phyloP scores from a whole-genome alignment of 1,140 invertebrate species.

The Holotrichia oblita region DNA sequence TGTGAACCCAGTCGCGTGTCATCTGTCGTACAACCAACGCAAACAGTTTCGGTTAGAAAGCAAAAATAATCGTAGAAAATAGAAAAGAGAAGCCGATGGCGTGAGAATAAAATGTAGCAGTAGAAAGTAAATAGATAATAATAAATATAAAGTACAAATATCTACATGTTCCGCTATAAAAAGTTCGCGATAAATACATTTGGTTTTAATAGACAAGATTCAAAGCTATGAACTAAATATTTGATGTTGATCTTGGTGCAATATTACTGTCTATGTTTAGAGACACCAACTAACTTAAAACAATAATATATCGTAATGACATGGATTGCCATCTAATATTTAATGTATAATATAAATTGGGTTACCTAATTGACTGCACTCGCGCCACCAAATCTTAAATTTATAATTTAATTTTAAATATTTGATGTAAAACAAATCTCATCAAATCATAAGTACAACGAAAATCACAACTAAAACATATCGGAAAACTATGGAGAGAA shows the following conservation, averaged over 20 bases:
- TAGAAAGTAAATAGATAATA: neutral
- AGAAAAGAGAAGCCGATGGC: too few species aligned
- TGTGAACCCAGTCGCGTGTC: slow-evolving; percentile 35
- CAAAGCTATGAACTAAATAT: neutral
- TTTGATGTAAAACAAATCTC: too few species aligned
- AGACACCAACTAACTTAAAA: neutral
- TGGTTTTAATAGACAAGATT: neutral
- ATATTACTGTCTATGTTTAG: neutral
- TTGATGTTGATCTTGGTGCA: slow-evolving; percentile 4
- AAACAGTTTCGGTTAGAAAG: neutral
- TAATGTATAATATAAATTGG: too few species aligned
- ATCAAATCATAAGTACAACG: too few species aligned
- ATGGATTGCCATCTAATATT: too few species aligned
- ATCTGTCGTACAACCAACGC: neutral
- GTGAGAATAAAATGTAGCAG: too few species aligned
- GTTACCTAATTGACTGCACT: too few species aligned
- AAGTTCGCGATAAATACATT: neutral
- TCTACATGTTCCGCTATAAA: neutral
- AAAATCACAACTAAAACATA: too few species aligned
- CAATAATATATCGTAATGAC: too few species aligned
- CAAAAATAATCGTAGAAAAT: neutral
- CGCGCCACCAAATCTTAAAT: too few species aligned
- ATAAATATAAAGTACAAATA: slow-evolving; percentile 13
- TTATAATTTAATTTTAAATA: too few species aligned
- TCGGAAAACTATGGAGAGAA: too few species aligned